Percentiles rank a stretch among this genome's conserved stretches.
Evolutionary conservation across 2,888 invertebrate species (phyloP).

Genomic region (Allacma fusca): DNA sequence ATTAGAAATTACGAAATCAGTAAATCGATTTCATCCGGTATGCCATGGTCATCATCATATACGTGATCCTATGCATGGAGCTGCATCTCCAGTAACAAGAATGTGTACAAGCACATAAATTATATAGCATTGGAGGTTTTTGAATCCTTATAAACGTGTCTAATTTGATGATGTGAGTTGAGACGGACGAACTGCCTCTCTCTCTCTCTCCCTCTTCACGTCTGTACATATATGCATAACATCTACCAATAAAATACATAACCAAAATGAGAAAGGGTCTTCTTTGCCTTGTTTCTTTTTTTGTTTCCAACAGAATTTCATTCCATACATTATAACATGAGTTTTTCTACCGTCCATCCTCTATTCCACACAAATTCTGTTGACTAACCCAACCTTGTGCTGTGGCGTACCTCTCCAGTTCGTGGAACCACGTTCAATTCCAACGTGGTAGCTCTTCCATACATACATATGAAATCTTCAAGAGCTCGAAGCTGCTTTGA

Average conservation of each 20-base stretch:
- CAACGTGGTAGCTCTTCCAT: not conserved
- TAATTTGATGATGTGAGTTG: slow-evolving; percentile 35
- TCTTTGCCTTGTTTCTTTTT: slow-evolving; percentile 8
- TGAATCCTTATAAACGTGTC: slow-evolving; percentile 14
- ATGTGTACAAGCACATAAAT: slow-evolving; percentile 33
- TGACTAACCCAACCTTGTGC: slow-evolving; percentile 10
- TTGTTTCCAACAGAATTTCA: slow-evolving; percentile 10
- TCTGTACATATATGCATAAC: not conserved
- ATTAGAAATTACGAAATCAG: slow-evolving; percentile 38
- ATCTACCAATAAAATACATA: not conserved
- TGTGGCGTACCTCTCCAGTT: not conserved
- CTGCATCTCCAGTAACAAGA: not conserved
- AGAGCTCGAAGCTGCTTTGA: not conserved
- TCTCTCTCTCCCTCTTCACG: not conserved
- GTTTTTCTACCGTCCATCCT: slow-evolving; percentile 30
- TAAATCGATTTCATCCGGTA: slow-evolving; percentile 46
- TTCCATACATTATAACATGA: slow-evolving; percentile 16
- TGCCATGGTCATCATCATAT: slow-evolving; percentile 33
- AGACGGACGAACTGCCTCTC: not conserved
- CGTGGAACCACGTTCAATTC: not conserved
- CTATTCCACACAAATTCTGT: slow-evolving; percentile 11
- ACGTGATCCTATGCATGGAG: slow-evolving; percentile 6
- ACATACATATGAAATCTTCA: not conserved
- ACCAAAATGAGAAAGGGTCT: slow-evolving; percentile 13
- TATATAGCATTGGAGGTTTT: slow-evolving; percentile 25